These are phyloP conservation scores for Pogoniulus pusillus DNA, from an alignment of 2,797 vertebrate genomes.

Conservation along the genomic window DNA sequence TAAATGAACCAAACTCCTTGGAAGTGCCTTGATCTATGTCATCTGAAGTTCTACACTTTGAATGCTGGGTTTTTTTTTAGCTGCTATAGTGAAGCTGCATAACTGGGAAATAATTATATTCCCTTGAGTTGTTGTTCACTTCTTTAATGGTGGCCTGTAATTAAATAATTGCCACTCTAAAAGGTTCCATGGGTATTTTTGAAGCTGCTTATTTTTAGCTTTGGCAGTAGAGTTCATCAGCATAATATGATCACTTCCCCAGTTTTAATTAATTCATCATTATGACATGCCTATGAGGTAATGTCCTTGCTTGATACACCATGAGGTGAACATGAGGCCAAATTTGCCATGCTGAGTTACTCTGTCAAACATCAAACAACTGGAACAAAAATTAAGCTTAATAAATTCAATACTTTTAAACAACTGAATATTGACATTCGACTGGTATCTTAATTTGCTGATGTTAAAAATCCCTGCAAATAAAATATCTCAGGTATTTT, in stretches of 20 bases:
- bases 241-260: background rate
- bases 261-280: slow-evolving; percentile 25
- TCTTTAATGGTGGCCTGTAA: slow-evolving; percentile 14
- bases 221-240: slow-evolving; percentile 1
- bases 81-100: background rate
- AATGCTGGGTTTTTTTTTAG: background rate
- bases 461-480: background rate
- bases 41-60: background rate
- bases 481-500: background rate
- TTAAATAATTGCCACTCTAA: slow-evolving; percentile 31
- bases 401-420: background rate
- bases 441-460: background rate
- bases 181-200: slow-evolving; percentile 1
- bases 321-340: background rate
- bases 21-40: background rate
- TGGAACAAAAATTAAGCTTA: background rate
- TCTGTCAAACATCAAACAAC: background rate
- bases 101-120: background rate
- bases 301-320: background rate
- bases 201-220: slow-evolving; percentile 26
- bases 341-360: background rate
- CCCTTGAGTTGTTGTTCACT: background rate
- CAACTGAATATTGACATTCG: background rate
- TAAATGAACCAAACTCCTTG: background rate
- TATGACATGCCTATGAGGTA: background rate